Evolutionary conservation across 2,797 vertebrate genomes (phyloP).

Genomic region (Xerus rutilus): DNA sequence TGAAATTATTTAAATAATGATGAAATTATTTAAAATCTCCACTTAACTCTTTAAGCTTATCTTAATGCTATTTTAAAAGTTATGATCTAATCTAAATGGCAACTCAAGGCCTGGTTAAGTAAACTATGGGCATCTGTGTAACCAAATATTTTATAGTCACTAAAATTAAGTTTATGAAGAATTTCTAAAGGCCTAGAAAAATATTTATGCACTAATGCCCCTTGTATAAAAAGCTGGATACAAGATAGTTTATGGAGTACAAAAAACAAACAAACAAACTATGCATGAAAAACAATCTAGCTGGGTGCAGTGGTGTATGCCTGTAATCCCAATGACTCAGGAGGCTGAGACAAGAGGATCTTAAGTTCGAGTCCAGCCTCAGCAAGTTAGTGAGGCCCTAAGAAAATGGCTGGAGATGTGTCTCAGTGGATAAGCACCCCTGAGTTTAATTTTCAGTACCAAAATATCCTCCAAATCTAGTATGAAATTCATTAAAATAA

Average conservation of each 20-base stretch:
- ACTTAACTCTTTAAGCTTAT: slow-evolving; percentile 39
- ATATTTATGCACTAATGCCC: slow-evolving; percentile 58
- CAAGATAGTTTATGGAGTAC: not conserved
- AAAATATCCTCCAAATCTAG: not conserved
- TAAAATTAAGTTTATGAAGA: slow-evolving; percentile 61
- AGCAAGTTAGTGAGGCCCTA: too few relatives aligned
- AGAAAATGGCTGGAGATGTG: too few relatives aligned
- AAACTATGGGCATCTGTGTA: slow-evolving; percentile 37
- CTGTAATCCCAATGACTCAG: too few relatives aligned
- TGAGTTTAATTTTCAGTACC: too few relatives aligned
- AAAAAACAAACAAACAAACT: slow-evolving; percentile 52
- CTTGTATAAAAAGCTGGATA: slow-evolving; percentile 58
- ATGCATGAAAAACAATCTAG: not conserved
- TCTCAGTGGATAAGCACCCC: too few relatives aligned
- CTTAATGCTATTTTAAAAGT: slow-evolving; percentile 60
- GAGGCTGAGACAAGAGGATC: too few relatives aligned
- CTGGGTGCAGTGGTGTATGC: too few relatives aligned
- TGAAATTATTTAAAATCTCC: slow-evolving; percentile 45
- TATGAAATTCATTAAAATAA: slow-evolving; percentile 10
- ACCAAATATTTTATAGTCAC: slow-evolving; percentile 48
- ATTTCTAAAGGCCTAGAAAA: slow-evolving; percentile 61
- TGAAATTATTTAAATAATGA: not conserved
- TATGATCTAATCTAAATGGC: slow-evolving; percentile 18
- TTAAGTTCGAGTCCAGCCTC: too few relatives aligned
- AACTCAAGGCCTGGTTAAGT: slow-evolving; percentile 6